Evolutionary conservation across 1,140 invertebrate genomes (phyloP).

Genomic region (Bombyx mandarina): DNA sequence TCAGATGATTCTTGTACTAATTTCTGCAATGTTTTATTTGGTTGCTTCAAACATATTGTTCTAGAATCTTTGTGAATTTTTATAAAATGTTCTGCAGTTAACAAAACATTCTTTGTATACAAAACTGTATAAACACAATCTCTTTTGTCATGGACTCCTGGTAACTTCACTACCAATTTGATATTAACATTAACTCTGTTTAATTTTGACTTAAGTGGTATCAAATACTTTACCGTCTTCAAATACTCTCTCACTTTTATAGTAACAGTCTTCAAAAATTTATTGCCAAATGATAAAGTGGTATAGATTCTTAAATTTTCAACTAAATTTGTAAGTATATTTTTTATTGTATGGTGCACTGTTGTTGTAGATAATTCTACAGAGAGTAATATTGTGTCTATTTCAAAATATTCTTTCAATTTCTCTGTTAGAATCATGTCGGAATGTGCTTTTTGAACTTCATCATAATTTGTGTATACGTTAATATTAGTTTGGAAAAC

Average conservation of each 20-base stretch:
- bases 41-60: slow-evolving; percentile 16
- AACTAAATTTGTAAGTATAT: slow-evolving; percentile 36
- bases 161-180: slow-evolving; percentile 37
- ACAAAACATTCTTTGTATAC: slow-evolving; percentile 25
- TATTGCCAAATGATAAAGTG: slow-evolving; percentile 24
- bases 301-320: slow-evolving; percentile 42
- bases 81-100: slow-evolving; percentile 48
- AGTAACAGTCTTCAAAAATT: slow-evolving; percentile 36
- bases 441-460: slow-evolving; percentile 33
- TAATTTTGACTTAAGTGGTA: slow-evolving; percentile 26
- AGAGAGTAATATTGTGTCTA: slow-evolving; percentile 28
- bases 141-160: slow-evolving; percentile 32
- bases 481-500: slow-evolving; percentile 25
- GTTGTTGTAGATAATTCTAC: slow-evolving; percentile 24
- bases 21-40: slow-evolving; percentile 17
- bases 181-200: slow-evolving; percentile 27
- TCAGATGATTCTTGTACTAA: slow-evolving; percentile 22
- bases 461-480: slow-evolving; percentile 42
- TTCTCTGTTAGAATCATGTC: slow-evolving; percentile 32
- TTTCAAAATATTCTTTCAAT: slow-evolving; percentile 31
- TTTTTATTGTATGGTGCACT: slow-evolving; percentile 26
- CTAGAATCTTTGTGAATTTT: slow-evolving; percentile 21
- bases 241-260: slow-evolving; percentile 32
- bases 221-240: slow-evolving; percentile 32
- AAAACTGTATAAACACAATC: slow-evolving; percentile 32